phyloP scores from a whole-genome alignment of 2,888 invertebrate species.

The Osedax fenrisi region DNA sequence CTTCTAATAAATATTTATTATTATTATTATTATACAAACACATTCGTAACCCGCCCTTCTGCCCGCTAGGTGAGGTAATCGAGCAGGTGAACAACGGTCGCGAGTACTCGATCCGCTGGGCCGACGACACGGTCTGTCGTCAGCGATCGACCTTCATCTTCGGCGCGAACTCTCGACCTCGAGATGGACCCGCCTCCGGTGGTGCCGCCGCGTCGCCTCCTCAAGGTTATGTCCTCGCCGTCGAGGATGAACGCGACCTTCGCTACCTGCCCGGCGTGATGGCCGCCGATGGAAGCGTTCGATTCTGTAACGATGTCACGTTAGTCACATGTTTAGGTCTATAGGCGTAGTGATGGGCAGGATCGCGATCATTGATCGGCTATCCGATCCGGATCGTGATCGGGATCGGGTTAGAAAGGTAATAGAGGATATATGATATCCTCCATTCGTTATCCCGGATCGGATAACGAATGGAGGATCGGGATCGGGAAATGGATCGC shows the following conservation, averaged over 20 bases:
- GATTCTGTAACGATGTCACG: background rate
- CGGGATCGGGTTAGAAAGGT: too few relatives aligned
- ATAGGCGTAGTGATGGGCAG: too few relatives aligned
- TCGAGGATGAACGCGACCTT: slow-evolving; percentile 35
- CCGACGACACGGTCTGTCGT: slow-evolving; percentile 39
- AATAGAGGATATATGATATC: too few relatives aligned
- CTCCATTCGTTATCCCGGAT: too few relatives aligned
- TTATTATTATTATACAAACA: too few relatives aligned
- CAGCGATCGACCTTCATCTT: slow-evolving; percentile 44
- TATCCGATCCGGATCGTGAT: too few relatives aligned
- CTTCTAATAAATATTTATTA: too few relatives aligned
- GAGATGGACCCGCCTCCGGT: slow-evolving; percentile 29
- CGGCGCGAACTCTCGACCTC: slow-evolving; percentile 36
- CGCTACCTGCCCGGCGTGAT: slow-evolving; percentile 41
- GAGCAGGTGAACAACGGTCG: slow-evolving; percentile 40
- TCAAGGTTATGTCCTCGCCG: slow-evolving; percentile 40
- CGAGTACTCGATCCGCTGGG: slow-evolving; percentile 43
- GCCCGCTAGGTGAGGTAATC: slow-evolving; percentile 41
- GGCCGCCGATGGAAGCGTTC: slow-evolving; percentile 15
- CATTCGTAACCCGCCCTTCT: too few relatives aligned
- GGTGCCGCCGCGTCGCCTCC: slow-evolving; percentile 36
- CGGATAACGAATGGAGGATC: too few relatives aligned
- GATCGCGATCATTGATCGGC: too few relatives aligned
- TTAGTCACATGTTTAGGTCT: too few relatives aligned
- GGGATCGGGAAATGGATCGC: too few relatives aligned